Conservation (phyloP, 2,797 vertebrate genomes). For the Ibycter americanus region DNA sequence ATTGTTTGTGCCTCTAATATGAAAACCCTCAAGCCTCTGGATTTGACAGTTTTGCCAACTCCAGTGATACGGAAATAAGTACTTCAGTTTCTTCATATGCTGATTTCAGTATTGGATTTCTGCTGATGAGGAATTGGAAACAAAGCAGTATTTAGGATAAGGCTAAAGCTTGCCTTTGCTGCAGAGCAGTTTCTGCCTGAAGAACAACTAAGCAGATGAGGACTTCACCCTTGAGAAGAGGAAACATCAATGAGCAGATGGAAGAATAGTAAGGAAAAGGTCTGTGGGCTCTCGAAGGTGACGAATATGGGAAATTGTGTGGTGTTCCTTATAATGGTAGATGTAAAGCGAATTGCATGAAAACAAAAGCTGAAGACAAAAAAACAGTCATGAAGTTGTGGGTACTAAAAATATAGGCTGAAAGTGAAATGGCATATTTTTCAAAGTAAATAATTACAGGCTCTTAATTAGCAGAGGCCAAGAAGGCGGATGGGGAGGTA, state of each 20-base stretch:
- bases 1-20: not conserved
- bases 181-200: not conserved
- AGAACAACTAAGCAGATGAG: not conserved
- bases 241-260: not conserved
- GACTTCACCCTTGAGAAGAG: not conserved
- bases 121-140: not conserved
- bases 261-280: not conserved
- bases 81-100: not conserved
- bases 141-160: not conserved
- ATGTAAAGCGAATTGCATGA: not conserved
- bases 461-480: not conserved
- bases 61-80: not conserved
- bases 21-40: not conserved
- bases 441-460: not conserved
- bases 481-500: not conserved
- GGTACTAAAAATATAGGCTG: not conserved
- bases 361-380: not conserved
- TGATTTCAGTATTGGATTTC: not conserved
- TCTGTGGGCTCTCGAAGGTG: not conserved
- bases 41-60: not conserved
- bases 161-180: not conserved
- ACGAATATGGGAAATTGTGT: fast-evolving
- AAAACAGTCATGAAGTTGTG: not conserved
- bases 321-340: not conserved
- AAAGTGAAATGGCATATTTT: not conserved